Base-by-base conservation (phyloP, 2,888 invertebrate species). In the Eledone cirrhosa region DNA sequence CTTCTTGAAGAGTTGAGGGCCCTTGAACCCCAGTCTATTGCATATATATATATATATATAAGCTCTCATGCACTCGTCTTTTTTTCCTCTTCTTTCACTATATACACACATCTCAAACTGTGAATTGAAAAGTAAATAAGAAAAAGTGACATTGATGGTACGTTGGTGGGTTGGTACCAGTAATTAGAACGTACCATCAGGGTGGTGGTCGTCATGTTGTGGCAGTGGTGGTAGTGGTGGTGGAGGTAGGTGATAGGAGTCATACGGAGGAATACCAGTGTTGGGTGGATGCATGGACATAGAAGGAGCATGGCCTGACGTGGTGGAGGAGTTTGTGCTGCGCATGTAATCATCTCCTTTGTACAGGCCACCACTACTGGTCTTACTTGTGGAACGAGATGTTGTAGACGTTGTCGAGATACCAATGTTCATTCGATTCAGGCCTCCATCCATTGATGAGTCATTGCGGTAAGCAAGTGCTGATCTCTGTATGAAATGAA, bases 391-490 rank as follows among this genome's bases (percentile, higher is more conserved):
- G 48, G 97, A 97, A 82, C 97, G 93, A 1, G 97, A 97, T 0
- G 98, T 98, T 0, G 97, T 98, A 81, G 97, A 97, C 0, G 97
- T 97, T 0, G 97, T 96, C 19, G 97, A 97, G 85, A 98, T 97
- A 48, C 97, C 98, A 82, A 97, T 94, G 89, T 90, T 90, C 59
- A 87, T 83, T 7, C 90, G 88, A 69, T 89, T 86, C 78, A 91
- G 81, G 7, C 86, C 83, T 48, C 89, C 89, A 72, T 90, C 90
- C 76, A 89, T 87, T 8, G 90, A 89, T 7, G 91, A 90, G 88
- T 93, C 93, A 77, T 88, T 84, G 81, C 95, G 94, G 88, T 96
- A 96, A 1, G 96, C 95, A 82, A 96, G 91, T 0, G 96, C 95
- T 3, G 96, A 96, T 84, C 96, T 93, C 94, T 91, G 86, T 5